Evolutionary conservation across 2,113 vertebrate genomes (phyloP).

Genomic region (Epinephelus moara): DNA sequence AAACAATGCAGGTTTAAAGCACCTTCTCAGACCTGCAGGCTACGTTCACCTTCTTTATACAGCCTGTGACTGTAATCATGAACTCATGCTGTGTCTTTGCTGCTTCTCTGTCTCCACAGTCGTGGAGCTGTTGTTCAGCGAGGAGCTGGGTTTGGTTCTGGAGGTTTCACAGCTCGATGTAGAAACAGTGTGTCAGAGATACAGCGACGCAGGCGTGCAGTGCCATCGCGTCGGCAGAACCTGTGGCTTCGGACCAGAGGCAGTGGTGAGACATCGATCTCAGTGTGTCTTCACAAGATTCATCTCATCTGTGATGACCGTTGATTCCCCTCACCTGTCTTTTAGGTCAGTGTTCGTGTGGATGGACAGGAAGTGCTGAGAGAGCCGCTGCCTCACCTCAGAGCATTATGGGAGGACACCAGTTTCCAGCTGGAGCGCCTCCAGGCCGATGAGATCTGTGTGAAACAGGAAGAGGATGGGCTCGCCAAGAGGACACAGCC

Average conservation of each 20-base stretch:
- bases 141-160: slow-evolving; percentile 91
- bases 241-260: slow-evolving; percentile 82
- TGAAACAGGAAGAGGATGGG: slow-evolving; percentile 87
- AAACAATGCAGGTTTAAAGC: too few species aligned
- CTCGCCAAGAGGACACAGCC: slow-evolving; percentile 86
- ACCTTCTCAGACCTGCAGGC: too few species aligned
- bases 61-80: too few species aligned
- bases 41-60: too few species aligned
- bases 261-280: slow-evolving; percentile 83
- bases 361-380: slow-evolving; percentile 83
- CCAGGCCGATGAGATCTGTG: slow-evolving; percentile 86
- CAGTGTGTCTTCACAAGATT: too few species aligned
- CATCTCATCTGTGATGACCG: neutral
- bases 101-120: slow-evolving; percentile 64
- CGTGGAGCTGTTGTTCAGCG: slow-evolving; percentile 89
- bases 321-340: neutral
- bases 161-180: slow-evolving; percentile 83
- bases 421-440: slow-evolving; percentile 91
- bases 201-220: slow-evolving; percentile 80
- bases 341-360: slow-evolving; percentile 85
- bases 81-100: neutral
- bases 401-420: slow-evolving; percentile 92
- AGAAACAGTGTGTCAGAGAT: slow-evolving; percentile 79
- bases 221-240: slow-evolving; percentile 88
- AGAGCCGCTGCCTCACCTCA: slow-evolving; percentile 83